phyloP scores from a whole-genome alignment of 2,797 vertebrate species.

The Gila robusta region DNA sequence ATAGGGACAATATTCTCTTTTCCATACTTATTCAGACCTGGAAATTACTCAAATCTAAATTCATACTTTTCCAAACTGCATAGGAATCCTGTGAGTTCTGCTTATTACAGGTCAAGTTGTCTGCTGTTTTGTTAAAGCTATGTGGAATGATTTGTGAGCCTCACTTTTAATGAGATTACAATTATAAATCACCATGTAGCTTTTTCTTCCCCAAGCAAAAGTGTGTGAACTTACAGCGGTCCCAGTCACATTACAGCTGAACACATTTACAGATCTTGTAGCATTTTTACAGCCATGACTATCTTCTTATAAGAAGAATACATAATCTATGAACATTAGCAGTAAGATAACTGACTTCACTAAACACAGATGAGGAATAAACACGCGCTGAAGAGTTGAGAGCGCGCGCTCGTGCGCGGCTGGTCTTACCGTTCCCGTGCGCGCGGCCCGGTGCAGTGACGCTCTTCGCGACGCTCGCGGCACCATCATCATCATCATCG shows the following conservation, averaged over 20 bases:
- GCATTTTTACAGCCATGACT: not conserved
- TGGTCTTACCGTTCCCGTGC: not conserved
- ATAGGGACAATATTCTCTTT: too few relatives aligned
- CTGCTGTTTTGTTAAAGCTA: not conserved
- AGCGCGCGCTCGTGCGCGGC: too few relatives aligned
- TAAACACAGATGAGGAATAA: not conserved
- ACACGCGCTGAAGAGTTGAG: too few relatives aligned
- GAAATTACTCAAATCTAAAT: too few relatives aligned
- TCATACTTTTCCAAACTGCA: not conserved
- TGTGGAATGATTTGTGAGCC: not conserved
- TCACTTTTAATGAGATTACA: not conserved
- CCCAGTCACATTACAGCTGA: not conserved
- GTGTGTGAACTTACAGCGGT: not conserved
- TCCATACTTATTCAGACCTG: too few relatives aligned
- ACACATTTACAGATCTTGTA: not conserved
- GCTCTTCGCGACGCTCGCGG: too few relatives aligned
- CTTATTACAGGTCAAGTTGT: not conserved
- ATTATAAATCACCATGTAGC: not conserved
- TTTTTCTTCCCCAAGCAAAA: too few relatives aligned
- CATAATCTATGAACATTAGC: too few relatives aligned
- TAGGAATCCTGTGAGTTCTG: too few relatives aligned
- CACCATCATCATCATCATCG: slow-evolving; percentile 74
- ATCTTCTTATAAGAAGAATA: too few relatives aligned
- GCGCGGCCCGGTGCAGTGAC: not conserved
- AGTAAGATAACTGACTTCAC: not conserved